These are phyloP conservation scores for Peribatodes rhomboidaria DNA, from an alignment of 2,888 invertebrate species.

Conservation along the genomic window DNA sequence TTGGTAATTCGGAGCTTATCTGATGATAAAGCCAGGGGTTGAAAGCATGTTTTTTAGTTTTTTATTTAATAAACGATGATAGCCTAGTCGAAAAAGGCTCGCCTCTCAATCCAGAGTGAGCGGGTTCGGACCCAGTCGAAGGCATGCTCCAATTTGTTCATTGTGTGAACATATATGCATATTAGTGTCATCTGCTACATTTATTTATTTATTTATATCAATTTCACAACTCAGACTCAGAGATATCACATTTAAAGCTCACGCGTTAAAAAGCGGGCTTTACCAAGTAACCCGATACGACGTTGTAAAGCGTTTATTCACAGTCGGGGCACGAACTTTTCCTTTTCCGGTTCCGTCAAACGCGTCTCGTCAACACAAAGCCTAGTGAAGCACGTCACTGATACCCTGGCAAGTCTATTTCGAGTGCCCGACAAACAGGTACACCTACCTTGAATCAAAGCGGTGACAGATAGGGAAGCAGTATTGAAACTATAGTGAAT, in stretches of 20 bases:
- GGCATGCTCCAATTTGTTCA: too few species aligned
- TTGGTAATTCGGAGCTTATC: too few species aligned
- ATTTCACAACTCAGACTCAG: neutral
- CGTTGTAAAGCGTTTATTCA: conserved; percentile 30
- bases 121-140: too few species aligned
- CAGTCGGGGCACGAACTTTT: conserved; percentile 38
- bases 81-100: too few species aligned
- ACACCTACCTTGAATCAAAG: conserved; percentile 12
- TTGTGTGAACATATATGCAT: too few species aligned
- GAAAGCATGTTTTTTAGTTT: too few species aligned
- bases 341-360: conserved; percentile 40
- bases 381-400: conserved; percentile 35
- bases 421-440: conserved; percentile 31
- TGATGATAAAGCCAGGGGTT: too few species aligned
- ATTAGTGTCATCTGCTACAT: too few species aligned
- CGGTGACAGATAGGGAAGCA: neutral
- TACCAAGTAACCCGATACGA: conserved; percentile 8
- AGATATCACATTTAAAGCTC: neutral
- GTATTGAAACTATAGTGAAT: conserved; percentile 6
- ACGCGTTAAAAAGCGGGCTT: conserved; percentile 4
- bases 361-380: conserved; percentile 39
- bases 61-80: too few species aligned
- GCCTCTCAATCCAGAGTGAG: too few species aligned
- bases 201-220: too few species aligned
- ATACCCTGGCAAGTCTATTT: conserved; percentile 37